These are phyloP conservation scores for Drosophila acutilabella DNA, from an alignment of 2,888 invertebrate genomes.

Conservation along the genomic window DNA sequence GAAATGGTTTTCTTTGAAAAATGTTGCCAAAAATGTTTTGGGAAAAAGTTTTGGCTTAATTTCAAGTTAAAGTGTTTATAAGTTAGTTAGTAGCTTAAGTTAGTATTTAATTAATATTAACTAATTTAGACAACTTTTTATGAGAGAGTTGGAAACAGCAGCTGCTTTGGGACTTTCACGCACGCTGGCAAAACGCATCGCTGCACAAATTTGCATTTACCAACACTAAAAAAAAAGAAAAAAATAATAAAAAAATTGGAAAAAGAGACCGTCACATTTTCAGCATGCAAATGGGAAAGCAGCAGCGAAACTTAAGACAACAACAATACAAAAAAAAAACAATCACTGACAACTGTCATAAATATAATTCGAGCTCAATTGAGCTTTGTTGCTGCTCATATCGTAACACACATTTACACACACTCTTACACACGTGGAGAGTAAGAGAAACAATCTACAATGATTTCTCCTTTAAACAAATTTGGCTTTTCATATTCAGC, in stretches of 20 bases:
- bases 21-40: background rate
- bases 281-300: conserved; percentile 66
- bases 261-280: conserved; percentile 53
- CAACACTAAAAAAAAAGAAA: conserved; percentile 18
- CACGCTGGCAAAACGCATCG: conserved; percentile 73
- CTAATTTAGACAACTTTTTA: background rate
- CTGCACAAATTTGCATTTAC: conserved; percentile 75
- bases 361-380: conserved; percentile 77
- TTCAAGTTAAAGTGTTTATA: too few species aligned
- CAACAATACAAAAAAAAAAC: conserved; percentile 17
- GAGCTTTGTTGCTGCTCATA: conserved; percentile 49
- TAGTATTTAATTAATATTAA: background rate
- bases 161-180: conserved; percentile 65
- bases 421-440: background rate
- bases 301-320: conserved; percentile 53
- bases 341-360: conserved; percentile 70
- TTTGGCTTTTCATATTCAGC: conserved; percentile 32
- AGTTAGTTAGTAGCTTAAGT: background rate
- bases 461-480: conserved; percentile 76
- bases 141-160: background rate
- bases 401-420: conserved; percentile 21
- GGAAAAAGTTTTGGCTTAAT: background rate
- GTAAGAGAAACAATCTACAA: conserved; percentile 31
- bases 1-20: conserved; percentile 51
- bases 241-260: background rate